Base-by-base conservation (phyloP, 53 echinoderm and acorn worm species). In the Echinarachnius parma region DNA sequence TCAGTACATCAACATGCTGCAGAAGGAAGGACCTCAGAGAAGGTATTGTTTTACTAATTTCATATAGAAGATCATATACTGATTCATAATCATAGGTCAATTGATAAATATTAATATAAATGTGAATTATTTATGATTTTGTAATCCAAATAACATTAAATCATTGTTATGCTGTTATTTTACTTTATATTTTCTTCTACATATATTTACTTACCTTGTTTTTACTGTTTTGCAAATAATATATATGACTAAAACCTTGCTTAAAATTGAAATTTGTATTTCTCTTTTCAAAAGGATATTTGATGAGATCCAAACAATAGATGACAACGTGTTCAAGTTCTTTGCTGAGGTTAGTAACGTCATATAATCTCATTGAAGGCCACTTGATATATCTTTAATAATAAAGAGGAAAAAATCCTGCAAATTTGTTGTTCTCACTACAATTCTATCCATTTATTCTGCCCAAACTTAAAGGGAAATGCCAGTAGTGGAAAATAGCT, bases 1-100 rank as follows among this genome's bases (percentile, higher is more conserved):
- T 62, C 98, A 98, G 69, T 98, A 98, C 57, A 88, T 98, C 74
- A 82, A 98, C 53, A 92, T 98, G 91, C 76, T 98, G 59, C 91
- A 88, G 53, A 79, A 77, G 37, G 66, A 77, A 53, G 98, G 98
- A 39, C 92, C 98, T 14, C 91, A 88, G 35, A 77, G 83, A 31
- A 98, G 98, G 98, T 93, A 81, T 60, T 4, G 64, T 25, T 35
- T 8, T 25, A 8, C 22, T 32, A 24, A 13, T 49, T 49, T 18
- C 50, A 49, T 14, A 49, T 14, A 19, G 9, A 18, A n/a, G 4
- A 49, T 49, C 20, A 34, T 3, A 25, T 22, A 57, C 28, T 8
- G 10, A 30, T 31, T 20, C 24, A 68, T n/a, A n/a, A n/a, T n/a
- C n/a, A n/a, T n/a, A n/a, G n/a, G n/a, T n/a, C n/a, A n/a, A n/a